Conservation (phyloP, 2,113 vertebrate genomes). For the Ceyx cyanopectus region DNA sequence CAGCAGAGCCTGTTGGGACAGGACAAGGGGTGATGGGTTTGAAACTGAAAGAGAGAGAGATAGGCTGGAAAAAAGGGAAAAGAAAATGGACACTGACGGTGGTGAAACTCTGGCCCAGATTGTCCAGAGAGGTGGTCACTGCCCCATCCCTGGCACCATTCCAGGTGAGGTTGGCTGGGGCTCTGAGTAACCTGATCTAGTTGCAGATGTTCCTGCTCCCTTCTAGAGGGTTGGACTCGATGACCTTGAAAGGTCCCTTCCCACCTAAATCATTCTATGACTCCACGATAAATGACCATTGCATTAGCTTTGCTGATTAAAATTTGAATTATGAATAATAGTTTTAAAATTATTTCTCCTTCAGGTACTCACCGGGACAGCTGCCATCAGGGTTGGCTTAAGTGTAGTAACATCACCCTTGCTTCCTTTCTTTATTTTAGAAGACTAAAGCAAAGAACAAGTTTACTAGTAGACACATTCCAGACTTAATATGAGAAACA, state of each 20-base stretch:
- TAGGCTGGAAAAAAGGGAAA: no score
- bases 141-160: background rate
- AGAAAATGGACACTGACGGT: background rate
- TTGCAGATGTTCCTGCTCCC: background rate
- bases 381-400: constrained; percentile 93
- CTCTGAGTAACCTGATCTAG: background rate
- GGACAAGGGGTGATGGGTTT: no score
- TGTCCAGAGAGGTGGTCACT: background rate
- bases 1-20: no score
- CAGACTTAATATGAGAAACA: background rate
- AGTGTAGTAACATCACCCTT: constrained; percentile 90
- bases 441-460: constrained; percentile 81
- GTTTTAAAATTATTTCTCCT: background rate
- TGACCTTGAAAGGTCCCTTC: background rate
- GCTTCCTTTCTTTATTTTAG: constrained; percentile 98
- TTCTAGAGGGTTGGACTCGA: background rate
- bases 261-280: background rate
- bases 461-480: background rate
- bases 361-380: constrained; percentile 89
- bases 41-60: no score
- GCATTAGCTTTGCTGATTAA: background rate
- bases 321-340: background rate
- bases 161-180: background rate
- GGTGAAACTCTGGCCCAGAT: background rate
- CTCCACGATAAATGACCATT: background rate